phyloP scores from a whole-genome alignment of 2,797 vertebrate species.

The Oreochromis mossambicus region DNA sequence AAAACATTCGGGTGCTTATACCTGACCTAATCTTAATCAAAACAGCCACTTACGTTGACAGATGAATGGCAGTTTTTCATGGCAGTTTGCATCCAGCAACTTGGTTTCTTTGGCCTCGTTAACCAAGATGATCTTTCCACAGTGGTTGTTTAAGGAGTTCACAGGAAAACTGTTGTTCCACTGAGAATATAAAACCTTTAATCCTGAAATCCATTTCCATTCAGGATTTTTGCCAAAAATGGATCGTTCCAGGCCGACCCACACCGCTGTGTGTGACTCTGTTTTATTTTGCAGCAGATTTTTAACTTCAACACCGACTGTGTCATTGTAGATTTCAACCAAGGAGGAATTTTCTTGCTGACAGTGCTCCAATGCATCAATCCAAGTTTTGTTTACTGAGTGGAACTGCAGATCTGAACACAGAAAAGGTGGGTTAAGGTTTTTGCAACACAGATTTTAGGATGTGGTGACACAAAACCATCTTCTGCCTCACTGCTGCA shows the following conservation, averaged over 20 bases:
- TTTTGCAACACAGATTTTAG: not conserved
- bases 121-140: not conserved
- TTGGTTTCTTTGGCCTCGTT: fast-evolving
- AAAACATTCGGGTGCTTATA: not conserved
- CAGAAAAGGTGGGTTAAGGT: not conserved
- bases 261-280: fast-evolving
- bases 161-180: not conserved
- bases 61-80: not conserved
- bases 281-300: not conserved
- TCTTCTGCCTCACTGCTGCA: not conserved
- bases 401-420: fast-evolving
- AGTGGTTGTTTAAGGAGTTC: not conserved
- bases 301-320: fast-evolving
- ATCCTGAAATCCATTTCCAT: not conserved
- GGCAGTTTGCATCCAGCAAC: not conserved
- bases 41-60: not conserved
- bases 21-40: not conserved
- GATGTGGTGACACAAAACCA: not conserved
- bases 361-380: not conserved
- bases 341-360: fast-evolving
- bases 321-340: not conserved
- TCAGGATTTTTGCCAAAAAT: not conserved
- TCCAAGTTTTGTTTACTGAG: not conserved
- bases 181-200: fast-evolving
- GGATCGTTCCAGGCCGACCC: constrained; percentile 8